Base-by-base conservation (phyloP, 2,797 vertebrate genomes). In the Gorsachius magnificus region DNA sequence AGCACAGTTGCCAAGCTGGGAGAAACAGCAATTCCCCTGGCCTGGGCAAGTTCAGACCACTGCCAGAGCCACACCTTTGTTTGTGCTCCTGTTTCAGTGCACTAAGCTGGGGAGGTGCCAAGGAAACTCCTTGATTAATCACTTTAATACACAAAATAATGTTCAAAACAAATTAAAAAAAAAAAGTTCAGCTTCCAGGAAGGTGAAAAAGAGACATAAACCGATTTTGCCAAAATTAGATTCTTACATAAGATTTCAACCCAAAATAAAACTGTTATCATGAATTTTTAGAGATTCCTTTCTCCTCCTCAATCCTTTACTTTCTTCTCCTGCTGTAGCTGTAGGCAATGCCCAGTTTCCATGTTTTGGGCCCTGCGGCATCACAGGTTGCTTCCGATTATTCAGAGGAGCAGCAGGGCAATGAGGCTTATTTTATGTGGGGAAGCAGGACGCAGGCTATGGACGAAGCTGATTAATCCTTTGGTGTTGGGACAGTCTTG, bases 71-170 rank as follows among this genome's bases (percentile, higher is more conserved):
- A 17, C 83, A 57, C 72, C 94, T 83, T 35, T 12, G 22, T 7
- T 93, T 36, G 3, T 16, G 28, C 54, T 64, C 22, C n/a, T 31
- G 6, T 76, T 29, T n/a, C 83, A 79, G 79, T 72, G 83, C 54
- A 31, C 79, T 61, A 41, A 92, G 75, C 41, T 72, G 72, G 83
- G 94, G 91, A 95, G 68, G 79, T 91, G 83, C 93, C 76, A 65
- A 48, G 86, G 94, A 87, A 94, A 83, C 33, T 50, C 79, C 58
- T 79, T 41, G 24, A 48, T 76, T 85, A 61, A 83, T 90, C 83
- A 31, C 11, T 61, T 80, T 31, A 43, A 41, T 41, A 41, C 38
- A 41, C 13, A 41, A 41, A 41, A 41, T 41, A 41, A 41, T 41
- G 38, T 41, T 41, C 15, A 43, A 16, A 43, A 43, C 21, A 41